Evolutionary conservation across 2,797 vertebrate genomes (phyloP), one percentile per base, ranked within the genome.

Genomic region (Ispidina picta): DNA sequence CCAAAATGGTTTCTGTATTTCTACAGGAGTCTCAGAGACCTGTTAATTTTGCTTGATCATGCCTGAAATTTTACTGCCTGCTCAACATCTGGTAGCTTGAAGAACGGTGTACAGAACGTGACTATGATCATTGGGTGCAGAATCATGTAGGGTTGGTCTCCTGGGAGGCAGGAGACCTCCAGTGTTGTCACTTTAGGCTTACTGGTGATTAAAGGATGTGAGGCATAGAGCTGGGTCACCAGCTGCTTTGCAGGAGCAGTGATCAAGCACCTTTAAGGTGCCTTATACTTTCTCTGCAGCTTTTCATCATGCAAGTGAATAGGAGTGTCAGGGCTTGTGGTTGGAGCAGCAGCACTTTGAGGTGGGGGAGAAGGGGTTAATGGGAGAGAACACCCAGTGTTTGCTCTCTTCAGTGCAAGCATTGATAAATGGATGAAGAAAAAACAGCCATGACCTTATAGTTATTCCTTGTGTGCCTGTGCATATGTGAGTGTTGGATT

Each of bases 391-490:
- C 88, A 62, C 54, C 39, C 77, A 46, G 11, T 96, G 85, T 96
- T 96, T 91, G 93, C 79, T 90, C 72, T 72, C 37, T 85, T 37
- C 52, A 83, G 44, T 60, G 66, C 90, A 82, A 93, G 76, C 80
- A 63, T 88, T 94, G 94, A 94, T 96, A 95, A 95, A 84, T 84
- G 75, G 65, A 92, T 95, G 90, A 93, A 96, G 82, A 66, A 94
- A 95, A 68, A 94, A 65, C 93, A 96, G 89, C 69, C 12, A 16
- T 95, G 94, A 94, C 94, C 87, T 94, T 93, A 90, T 51, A 83
- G 83, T 92, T 95, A 93, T 55, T 92, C 66, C 74, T 46, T 12
- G 18, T 78, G 76, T 91, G 66, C 83, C 33, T 76, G 64, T 2
- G 10, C 74, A 21, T 51, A 9, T 29, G 43, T 0, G 26, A 79